Base-by-base conservation (phyloP, 2,797 vertebrate species). In the Phalanger gymnotis region DNA sequence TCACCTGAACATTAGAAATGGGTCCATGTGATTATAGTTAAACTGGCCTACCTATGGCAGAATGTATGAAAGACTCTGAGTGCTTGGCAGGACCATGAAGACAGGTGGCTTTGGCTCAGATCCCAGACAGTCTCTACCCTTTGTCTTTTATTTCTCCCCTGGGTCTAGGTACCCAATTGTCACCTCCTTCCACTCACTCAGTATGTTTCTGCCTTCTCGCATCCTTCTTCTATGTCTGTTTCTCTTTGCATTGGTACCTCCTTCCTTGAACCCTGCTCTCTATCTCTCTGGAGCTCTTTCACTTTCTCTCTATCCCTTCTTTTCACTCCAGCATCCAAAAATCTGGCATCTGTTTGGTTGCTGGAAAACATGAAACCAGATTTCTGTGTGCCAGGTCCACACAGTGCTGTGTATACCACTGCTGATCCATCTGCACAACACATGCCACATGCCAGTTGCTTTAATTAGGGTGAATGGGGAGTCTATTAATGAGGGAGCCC, bases 341-440 rank as follows among this genome's bases (percentile, higher is more conserved):
- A 91, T 93, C 96, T 97, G 89, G 47, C 51, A 94, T 95, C 93
- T 97, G 89, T 55, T 95, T 93, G 91, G 66, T 94, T 96, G 94
- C 95, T 96, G 93, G 90, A 96, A 96, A 31, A 52, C 92, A 13
- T 25, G 51, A 92, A 93, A 52, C 54, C 87, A 92, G 92, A 53
- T 28, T n/a, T 14, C 30, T 52, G 54, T 54, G 28, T 95, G 92
- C 31, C 57, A 96, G 90, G 61, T 94, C 93, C 92, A 40, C 56
- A 13, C 34, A 92, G 56, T 81, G 51, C 12, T 87, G 12, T 89
- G 91, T 92, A 89, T 58, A 89, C 27, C 57, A 31, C 2, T 95
- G 92, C 94, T 95, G 55, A 90, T 58, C 19, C 40, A 66, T 57
- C 25, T 92, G 54, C 94, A 30, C 47, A 96, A 58, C n/a, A 53